These are phyloP conservation scores for Champsocephalus gunnari DNA, from an alignment of 2,797 vertebrate species.

Conservation along the genomic window DNA sequence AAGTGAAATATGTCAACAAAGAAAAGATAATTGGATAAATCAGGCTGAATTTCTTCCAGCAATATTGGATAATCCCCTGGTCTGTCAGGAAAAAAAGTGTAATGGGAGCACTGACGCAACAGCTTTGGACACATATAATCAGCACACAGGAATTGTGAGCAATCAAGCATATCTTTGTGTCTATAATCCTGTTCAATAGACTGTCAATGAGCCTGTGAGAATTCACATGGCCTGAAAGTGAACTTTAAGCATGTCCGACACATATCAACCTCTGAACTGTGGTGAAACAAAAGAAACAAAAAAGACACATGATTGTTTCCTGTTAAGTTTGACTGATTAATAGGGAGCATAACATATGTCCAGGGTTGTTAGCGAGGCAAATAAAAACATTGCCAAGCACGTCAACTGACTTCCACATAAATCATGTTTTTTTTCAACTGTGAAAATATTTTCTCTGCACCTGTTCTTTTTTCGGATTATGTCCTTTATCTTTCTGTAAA, in stretches of 20 bases:
- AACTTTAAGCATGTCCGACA: conserved; percentile 30
- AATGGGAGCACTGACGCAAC: conserved; percentile 17
- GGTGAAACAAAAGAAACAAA: conserved; percentile 21
- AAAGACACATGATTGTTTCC: conserved; percentile 24
- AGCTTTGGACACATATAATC: conserved; percentile 27
- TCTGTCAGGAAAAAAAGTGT: conserved; percentile 23
- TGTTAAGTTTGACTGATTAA: conserved; percentile 27
- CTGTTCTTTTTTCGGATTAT: background rate
- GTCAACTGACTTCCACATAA: conserved; percentile 27
- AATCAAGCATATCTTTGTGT: conserved; percentile 36
- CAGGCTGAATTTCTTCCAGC: conserved; percentile 18
- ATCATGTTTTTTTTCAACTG: conserved; percentile 7
- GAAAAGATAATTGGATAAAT: conserved; percentile 55
- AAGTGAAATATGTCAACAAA: conserved; percentile 36
- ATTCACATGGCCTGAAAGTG: conserved; percentile 28
- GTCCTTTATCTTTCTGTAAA: conserved; percentile 10
- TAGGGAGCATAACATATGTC: conserved; percentile 16
- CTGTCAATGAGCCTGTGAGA: conserved; percentile 5
- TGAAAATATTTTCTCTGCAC: background rate
- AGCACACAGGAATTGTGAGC: conserved; percentile 38
- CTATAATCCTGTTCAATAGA: conserved; percentile 36
- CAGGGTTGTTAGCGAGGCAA: conserved; percentile 22
- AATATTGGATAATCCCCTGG: conserved; percentile 40
- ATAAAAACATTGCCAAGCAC: conserved; percentile 10
- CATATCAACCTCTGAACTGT: conserved; percentile 24